Evolutionary conservation across 2,888 invertebrate genomes (phyloP), one percentile per base, ranked within the genome.

Genomic region (Eulithis prunata): DNA sequence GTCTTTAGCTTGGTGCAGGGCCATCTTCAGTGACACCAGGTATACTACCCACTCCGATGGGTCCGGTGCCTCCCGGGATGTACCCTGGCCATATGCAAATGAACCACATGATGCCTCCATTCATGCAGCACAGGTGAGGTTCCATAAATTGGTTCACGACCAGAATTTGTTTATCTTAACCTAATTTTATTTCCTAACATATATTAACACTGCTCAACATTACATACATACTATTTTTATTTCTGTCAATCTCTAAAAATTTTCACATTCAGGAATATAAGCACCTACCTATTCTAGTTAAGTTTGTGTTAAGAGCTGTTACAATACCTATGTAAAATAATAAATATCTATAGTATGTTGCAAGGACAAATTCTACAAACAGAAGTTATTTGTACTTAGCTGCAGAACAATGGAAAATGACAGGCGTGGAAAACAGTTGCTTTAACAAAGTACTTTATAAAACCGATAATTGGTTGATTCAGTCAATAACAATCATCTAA

Each of bases 101-200:
- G 95, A 96, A 96, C 66, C 94, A 89, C 49, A 94, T 95, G 94
- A 96, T 96, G 81, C 96, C 95, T 71, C 96, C 95, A 14, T 97
- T 96, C 80, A 96, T 97, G 95, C 95, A 94, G 74, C 95, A 94
- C 77, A 85, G 92, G 92, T 91, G 73, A 84, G 80, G 36, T 55
- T 54, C 2, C n/a, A 47, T 43, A 7, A 14, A 49, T 49, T 49
- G 49, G 21, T 21, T 21, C 49, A 4, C 21, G 49, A 21, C 11
- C n/a, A 21, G 8, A 49, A 21, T 21, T 21, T 10, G 7, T 49
- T 0, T 6, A 47, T 21, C 21, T n/a, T 49, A 21, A 21, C 41
- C 41, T 41, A 41, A 21, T 21, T 3, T 41, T 0, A 41, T 10
- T 11, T 5, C 10, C 41, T 10, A 7, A 38, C 6, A 5, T 38